phyloP scores from a whole-genome alignment of 2,113 vertebrate species.

The Pelobates fuscus region DNA sequence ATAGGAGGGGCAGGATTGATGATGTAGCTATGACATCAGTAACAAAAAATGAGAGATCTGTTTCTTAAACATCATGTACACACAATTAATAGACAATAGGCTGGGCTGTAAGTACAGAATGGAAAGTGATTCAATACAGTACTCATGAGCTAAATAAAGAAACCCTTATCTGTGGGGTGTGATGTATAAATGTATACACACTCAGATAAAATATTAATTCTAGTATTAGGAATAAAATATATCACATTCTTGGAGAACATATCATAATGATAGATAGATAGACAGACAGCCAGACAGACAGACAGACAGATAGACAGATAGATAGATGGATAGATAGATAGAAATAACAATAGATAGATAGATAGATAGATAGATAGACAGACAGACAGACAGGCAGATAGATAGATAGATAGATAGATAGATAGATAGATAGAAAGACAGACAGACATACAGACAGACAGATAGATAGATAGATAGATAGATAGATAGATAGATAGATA shows the following conservation, averaged over 20 bases:
- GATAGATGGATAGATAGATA: conserved; percentile 5
- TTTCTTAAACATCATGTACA: not conserved
- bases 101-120: not conserved
- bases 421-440: not conserved
- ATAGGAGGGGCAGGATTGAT: not conserved
- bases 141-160: not conserved
- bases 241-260: too few species aligned
- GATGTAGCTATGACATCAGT: not conserved
- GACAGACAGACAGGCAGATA: not conserved
- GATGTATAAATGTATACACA: conserved; percentile 4
- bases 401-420: not conserved
- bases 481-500: not conserved
- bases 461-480: not conserved
- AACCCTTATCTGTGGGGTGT: conserved; percentile 5
- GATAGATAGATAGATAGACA: not conserved
- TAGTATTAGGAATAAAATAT: too few species aligned
- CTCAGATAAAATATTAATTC: not conserved
- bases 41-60: not conserved
- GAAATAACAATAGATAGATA: not conserved
- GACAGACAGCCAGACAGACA: not conserved
- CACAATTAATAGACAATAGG: not conserved
- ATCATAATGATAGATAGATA: conserved; percentile 22
- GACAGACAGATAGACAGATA: not conserved
- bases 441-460: not conserved
- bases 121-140: not conserved